A percentile compares a stretch with the other conserved stretches of the same genome.
These are phyloP conservation scores for Geotrypetes seraphini DNA, from an alignment of 2,797 vertebrate genomes.

Conservation along the genomic window DNA sequence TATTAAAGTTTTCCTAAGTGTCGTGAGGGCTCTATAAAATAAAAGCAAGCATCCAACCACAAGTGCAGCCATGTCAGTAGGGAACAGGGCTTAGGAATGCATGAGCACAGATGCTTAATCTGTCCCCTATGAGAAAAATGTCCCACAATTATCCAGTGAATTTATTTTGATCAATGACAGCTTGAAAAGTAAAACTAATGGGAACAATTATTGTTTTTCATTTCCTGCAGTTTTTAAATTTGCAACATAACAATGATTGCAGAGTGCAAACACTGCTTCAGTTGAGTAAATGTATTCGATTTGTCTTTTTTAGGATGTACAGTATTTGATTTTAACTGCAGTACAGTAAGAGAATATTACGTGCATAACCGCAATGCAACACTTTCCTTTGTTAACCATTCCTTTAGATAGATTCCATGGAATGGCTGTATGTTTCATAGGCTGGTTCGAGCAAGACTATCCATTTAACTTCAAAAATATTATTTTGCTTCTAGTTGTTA, in stretches of 20 bases:
- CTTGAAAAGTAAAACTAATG: not conserved
- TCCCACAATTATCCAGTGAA: not conserved
- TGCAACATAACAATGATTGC: not conserved
- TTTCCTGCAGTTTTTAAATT: constrained; percentile 6
- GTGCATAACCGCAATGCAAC: not conserved
- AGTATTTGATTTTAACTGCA: not conserved
- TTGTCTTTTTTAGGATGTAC: no score
- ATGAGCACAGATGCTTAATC: not conserved
- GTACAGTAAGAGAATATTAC: not conserved
- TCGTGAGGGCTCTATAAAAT: not conserved
- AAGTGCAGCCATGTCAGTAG: not conserved
- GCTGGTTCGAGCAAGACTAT: constrained; percentile 3
- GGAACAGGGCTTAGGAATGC: not conserved
- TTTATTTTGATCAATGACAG: not conserved
- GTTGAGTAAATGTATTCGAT: not conserved
- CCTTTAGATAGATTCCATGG: constrained; percentile 4
- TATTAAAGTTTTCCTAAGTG: no score
- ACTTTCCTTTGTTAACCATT: not conserved
- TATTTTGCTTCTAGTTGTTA: no score
- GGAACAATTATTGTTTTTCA: not conserved
- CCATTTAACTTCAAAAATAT: constrained; percentile 6
- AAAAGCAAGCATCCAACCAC: not conserved
- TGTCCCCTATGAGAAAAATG: not conserved
- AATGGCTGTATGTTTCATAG: constrained; percentile 8
- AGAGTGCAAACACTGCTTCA: not conserved